Base-by-base conservation (phyloP, 2,888 invertebrate genomes). In the Pterostichus madidus region DNA sequence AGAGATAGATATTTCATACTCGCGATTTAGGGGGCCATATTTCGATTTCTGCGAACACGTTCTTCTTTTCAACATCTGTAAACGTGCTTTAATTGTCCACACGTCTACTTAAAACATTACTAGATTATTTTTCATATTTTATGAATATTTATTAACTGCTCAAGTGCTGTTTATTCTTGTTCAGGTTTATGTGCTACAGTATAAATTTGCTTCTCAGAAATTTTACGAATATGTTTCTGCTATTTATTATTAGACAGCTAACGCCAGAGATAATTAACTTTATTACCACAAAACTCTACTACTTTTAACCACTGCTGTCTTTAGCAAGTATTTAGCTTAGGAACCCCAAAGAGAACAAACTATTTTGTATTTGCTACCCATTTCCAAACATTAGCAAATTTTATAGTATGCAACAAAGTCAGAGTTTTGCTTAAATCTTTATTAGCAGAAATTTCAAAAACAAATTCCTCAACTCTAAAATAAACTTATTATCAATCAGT, bases 1-100 rank as follows among this genome's bases (percentile, higher is more conserved):
- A 64, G 61, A 64, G 61, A 15, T 59, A 44, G 61, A 64, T 31
- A 79, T 44, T 61, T 49, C 61, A 46, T 46, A 32, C 46, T 24
- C 64, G 49, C 80, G 68, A 80, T 80, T 80, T 80, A 80, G 49
- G 68, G 59, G 64, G 46, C 64, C 68, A 80, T 80, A 80, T 80
- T 80, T 64, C 80, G 80, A 80, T 80, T 61, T 64, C 68, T 49
- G 8, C 32, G 80, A 80, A 59, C 0, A 52, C 24, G 13, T 73
- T 10, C 15, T 46, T 13, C 59, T 31, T 64, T 7, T 31, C 64
- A 32, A 64, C 68, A 44, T 71, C 68, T 71, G 68, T 71, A 39
- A 35, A 59, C 59, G 13, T 24, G 17, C 31, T 59, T 77, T 77
- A 77, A 77, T 77, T 39, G 39, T 76, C 76, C 8, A 8, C 32